These are phyloP conservation scores for Caenorhabditis doughertyi DNA, from an alignment of 2,888 invertebrate species.

Conservation along the genomic window DNA sequence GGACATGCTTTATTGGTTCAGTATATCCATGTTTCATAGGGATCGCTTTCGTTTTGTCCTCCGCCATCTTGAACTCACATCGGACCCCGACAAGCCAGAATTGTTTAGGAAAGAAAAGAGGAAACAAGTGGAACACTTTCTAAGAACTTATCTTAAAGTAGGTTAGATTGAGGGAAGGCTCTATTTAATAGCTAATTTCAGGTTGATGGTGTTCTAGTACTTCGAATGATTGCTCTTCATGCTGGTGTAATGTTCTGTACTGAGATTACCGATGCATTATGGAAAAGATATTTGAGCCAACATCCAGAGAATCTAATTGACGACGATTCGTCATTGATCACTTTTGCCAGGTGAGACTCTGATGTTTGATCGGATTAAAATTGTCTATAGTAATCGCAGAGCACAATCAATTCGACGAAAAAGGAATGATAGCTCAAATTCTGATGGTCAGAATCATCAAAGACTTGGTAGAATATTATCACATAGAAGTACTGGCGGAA, in stretches of 20 bases:
- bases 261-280: conserved; percentile 82
- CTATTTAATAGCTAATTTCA: conserved; percentile 53
- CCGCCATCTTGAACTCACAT: conserved; percentile 81
- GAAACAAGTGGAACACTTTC: conserved; percentile 82
- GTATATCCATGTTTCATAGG: conserved; percentile 80
- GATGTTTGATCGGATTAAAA: conserved; percentile 35
- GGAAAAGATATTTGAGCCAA: conserved; percentile 78
- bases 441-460: conserved; percentile 70
- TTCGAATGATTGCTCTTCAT: conserved; percentile 82
- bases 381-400: conserved; percentile 46
- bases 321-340: conserved; percentile 81
- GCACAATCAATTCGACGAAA: conserved; percentile 77
- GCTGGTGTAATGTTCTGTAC: conserved; percentile 83
- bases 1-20: conserved; percentile 82
- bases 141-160: conserved; percentile 81
- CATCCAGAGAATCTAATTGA: conserved; percentile 82
- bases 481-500: conserved; percentile 77
- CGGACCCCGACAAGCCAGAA: conserved; percentile 82
- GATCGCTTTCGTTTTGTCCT: conserved; percentile 82
- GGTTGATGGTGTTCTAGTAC: conserved; percentile 82
- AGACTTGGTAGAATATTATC: conserved; percentile 73
- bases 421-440: conserved; percentile 72
- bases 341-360: conserved; percentile 76
- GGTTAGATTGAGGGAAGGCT: too few species aligned
- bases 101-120: conserved; percentile 82